phyloP scores from a whole-genome alignment of 2,888 invertebrate genomes.

The Dasysyrphus albostriatus region DNA sequence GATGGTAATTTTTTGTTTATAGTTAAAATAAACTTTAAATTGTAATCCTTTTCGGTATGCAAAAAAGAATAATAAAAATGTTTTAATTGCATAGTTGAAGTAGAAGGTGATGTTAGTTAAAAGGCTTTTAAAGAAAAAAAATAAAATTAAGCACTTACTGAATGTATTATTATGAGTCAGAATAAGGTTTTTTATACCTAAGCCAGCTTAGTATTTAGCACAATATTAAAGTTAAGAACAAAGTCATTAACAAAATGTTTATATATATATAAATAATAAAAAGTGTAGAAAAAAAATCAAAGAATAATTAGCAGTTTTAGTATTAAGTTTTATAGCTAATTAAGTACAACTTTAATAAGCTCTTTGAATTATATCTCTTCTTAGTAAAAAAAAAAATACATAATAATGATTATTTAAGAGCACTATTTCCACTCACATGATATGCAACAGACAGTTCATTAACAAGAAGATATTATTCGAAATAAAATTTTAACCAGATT shows the following conservation, averaged over 20 bases:
- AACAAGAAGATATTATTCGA: slow-evolving; percentile 2
- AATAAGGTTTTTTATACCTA: neutral
- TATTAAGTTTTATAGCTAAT: neutral
- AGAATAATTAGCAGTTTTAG: neutral
- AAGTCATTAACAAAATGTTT: neutral
- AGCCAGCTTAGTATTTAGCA: neutral
- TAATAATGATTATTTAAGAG: neutral
- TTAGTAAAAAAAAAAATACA: neutral
- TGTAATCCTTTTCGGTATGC: no score
- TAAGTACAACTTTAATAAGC: slow-evolving; percentile 2
- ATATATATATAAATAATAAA: neutral
- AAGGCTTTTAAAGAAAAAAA: neutral
- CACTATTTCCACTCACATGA: neutral
- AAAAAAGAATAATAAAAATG: no score
- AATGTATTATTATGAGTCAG: neutral
- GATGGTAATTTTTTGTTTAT: no score
- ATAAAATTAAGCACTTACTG: neutral
- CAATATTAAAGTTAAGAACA: neutral
- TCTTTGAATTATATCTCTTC: neutral
- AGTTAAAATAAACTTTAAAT: no score
- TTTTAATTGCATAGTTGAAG: neutral
- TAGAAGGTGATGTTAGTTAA: neutral
- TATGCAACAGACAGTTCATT: neutral
- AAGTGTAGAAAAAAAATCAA: neutral
- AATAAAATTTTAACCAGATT: neutral